These are phyloP conservation scores for Dromiciops gliroides DNA, from an alignment of 2,113 vertebrate genomes.

Conservation along the genomic window DNA sequence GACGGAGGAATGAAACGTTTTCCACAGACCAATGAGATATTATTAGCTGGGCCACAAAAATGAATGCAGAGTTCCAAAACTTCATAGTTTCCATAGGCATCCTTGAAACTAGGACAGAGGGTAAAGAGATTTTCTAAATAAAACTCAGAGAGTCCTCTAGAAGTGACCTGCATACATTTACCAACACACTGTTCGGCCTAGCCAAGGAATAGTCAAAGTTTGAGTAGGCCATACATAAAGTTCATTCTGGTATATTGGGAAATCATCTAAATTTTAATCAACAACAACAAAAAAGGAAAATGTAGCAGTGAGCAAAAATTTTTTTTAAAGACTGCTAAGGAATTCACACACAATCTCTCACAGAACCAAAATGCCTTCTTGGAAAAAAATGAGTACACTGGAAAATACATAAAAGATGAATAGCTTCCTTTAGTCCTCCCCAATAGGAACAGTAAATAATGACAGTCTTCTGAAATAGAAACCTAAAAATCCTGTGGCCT, in stretches of 20 bases:
- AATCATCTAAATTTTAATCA: not conserved
- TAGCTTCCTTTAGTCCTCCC: not conserved
- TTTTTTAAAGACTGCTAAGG: not conserved
- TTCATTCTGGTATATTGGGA: not conserved
- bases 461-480: not conserved
- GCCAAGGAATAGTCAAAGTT: not conserved
- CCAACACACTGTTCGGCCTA: too few species aligned
- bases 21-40: not conserved
- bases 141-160: not conserved
- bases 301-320: accelerated
- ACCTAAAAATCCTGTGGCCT: not conserved
- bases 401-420: too few species aligned
- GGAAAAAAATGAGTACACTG: not conserved
- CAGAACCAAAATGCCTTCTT: not conserved
- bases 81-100: not conserved
- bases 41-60: not conserved
- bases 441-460: too few species aligned
- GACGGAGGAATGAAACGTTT: not conserved
- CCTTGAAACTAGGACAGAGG: not conserved
- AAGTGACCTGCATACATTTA: not conserved
- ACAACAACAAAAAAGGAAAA: not conserved
- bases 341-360: accelerated
- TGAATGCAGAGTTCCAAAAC: not conserved
- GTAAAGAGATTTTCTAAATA: not conserved
- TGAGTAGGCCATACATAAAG: not conserved